These are phyloP conservation scores for Holacanthella duospinosa DNA, from an alignment of 2,888 invertebrate genomes.

Conservation along the genomic window DNA sequence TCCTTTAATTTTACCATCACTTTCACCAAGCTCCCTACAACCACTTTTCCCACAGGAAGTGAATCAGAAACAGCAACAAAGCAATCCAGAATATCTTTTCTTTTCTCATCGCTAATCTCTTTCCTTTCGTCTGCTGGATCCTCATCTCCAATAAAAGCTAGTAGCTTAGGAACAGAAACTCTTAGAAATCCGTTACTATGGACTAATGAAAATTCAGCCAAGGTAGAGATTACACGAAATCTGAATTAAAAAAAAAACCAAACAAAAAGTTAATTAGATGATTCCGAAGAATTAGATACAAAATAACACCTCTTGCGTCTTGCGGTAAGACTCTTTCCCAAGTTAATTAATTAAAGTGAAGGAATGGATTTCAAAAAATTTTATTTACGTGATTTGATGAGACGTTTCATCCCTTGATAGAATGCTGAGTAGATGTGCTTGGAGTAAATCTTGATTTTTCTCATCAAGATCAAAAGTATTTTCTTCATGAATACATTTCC, in stretches of 20 bases:
- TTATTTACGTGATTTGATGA: slow-evolving; percentile 15
- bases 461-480: slow-evolving; percentile 14
- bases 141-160: slow-evolving; percentile 9
- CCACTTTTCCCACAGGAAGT: slow-evolving; percentile 7
- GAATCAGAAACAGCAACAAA: slow-evolving; percentile 2
- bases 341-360: not conserved
- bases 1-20: slow-evolving; percentile 3
- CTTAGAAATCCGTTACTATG: slow-evolving; percentile 19
- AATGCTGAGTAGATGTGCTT: slow-evolving; percentile 21
- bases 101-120: slow-evolving; percentile 10
- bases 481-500: not conserved
- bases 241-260: slow-evolving; percentile 10
- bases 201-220: slow-evolving; percentile 9
- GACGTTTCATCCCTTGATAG: not conserved
- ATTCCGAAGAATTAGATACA: too few relatives aligned
- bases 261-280: too few relatives aligned
- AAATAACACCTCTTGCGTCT: too few relatives aligned
- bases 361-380: not conserved
- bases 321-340: not conserved
- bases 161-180: slow-evolving; percentile 9
- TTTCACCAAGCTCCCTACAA: slow-evolving; percentile 6
- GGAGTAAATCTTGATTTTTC: slow-evolving; percentile 18
- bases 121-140: not conserved
- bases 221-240: slow-evolving; percentile 12
- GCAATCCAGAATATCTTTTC: slow-evolving; percentile 5